These are phyloP conservation scores for Poeciliopsis paucimaculata DNA, from an alignment of 2,797 vertebrate species.

Conservation along the genomic window DNA sequence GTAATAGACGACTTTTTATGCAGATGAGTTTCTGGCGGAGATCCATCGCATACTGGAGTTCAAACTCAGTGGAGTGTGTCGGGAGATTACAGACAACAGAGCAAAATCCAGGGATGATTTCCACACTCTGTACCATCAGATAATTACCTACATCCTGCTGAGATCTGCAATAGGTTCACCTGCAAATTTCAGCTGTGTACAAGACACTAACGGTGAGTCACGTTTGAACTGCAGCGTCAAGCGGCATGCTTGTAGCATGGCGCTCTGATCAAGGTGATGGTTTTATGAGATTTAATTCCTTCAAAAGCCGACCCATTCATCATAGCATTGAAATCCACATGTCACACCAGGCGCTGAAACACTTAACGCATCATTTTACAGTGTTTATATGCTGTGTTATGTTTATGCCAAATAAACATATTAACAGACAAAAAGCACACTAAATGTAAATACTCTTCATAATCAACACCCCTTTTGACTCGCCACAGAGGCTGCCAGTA, in stretches of 20 bases:
- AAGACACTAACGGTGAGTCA: slow-evolving; percentile 85
- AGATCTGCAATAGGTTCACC: slow-evolving; percentile 85
- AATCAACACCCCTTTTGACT: no score
- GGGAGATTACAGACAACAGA: slow-evolving; percentile 85
- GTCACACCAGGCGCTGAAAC: no score
- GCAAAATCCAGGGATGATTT: slow-evolving; percentile 76
- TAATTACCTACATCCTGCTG: slow-evolving; percentile 84
- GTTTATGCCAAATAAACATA: no score
- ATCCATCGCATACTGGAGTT: slow-evolving; percentile 79
- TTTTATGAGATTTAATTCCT: no score
- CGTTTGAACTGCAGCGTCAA: neutral
- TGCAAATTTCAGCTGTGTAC: slow-evolving; percentile 76
- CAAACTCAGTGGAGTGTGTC: slow-evolving; percentile 77
- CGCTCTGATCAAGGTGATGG: no score
- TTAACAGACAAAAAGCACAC: no score
- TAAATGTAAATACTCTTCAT: no score
- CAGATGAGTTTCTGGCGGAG: slow-evolving; percentile 87
- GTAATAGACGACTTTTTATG: neutral
- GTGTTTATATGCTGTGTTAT: no score
- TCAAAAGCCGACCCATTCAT: no score
- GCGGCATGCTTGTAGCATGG: neutral
- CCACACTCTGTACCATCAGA: slow-evolving; percentile 82
- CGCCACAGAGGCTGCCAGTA: no score
- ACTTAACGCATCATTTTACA: no score
- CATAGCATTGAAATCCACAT: no score